A percentile compares a stretch with the other conserved stretches of the same genome.
phyloP scores from a whole-genome alignment of 2,797 vertebrate species.

The Catamblyrhynchus diadema region DNA sequence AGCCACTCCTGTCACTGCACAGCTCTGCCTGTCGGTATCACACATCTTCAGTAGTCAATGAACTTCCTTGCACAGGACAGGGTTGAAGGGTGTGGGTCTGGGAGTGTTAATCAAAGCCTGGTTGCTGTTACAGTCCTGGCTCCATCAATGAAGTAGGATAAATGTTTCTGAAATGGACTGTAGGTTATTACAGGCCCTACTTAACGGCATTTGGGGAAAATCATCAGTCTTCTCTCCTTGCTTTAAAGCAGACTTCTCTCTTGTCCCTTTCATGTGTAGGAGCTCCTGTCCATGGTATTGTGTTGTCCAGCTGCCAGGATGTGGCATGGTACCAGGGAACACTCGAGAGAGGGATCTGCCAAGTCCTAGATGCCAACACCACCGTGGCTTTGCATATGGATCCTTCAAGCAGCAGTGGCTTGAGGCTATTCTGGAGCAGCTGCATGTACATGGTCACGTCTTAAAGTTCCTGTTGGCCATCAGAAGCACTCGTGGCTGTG shows the following conservation, averaged over 20 bases:
- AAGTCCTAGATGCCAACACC: neutral
- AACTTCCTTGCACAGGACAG: neutral
- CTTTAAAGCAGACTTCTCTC: neutral
- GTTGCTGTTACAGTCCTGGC: neutral
- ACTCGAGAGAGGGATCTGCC: neutral
- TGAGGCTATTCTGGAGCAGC: neutral
- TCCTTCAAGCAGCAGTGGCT: neutral
- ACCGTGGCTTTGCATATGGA: neutral
- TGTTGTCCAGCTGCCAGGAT: neutral
- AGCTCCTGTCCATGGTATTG: neutral
- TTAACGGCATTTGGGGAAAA: neutral
- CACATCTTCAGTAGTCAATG: fast-evolving
- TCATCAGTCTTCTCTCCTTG: neutral
- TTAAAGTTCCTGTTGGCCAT: neutral
- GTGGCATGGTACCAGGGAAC: neutral
- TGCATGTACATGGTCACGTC: neutral
- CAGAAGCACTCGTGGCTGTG: neutral
- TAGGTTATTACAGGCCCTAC: neutral
- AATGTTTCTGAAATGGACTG: neutral
- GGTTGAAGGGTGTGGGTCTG: neutral
- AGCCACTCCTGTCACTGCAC: neutral
- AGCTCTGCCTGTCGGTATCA: neutral
- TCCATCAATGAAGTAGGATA: neutral
- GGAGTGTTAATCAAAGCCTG: neutral
- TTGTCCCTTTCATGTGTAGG: neutral